Evolutionary conservation across 2,797 vertebrate genomes (phyloP), one percentile per base, ranked within the genome.

Genomic region (Xenops minutus): DNA sequence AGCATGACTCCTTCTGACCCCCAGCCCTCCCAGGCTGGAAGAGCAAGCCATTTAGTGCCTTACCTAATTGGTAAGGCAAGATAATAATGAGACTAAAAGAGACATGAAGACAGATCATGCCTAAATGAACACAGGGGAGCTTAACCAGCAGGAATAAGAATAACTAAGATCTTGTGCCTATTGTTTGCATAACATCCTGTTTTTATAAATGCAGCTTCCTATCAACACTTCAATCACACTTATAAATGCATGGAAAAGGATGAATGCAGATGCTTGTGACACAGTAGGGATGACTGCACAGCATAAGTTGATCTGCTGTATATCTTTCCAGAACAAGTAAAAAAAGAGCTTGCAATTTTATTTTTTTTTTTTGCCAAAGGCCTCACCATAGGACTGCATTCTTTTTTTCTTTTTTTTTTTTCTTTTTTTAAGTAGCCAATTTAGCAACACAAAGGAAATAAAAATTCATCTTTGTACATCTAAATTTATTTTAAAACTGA

Each of bases 401-500:
- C 30, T 58, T 22, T 55, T 43, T 41, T 17, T 41, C 13, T 52
- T 30, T 56, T 15, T 23, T 19, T 21, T 55, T 71, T 76, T 77
- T 73, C 74, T 20, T 44, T 78, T 44, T 30, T 41, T 29, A 96
- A 96, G 88, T 92, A 85, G 85, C 80, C 77, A 97, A 96, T 98
- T 97, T 97, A 95, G 49, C 34, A 63, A 96, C 91, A 96, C 89
- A 91, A 95, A 97, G 83, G 96, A 98, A 97, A 98, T 97, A 97
- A 96, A 94, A 98, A 97, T 93, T 95, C 95, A 89, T 94, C 97
- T 97, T 95, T 97, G 88, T 96, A 95, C 95, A 97, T 97, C 97
- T 97, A 97, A 97, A 98, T 98, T 97, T 97, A 95, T 97, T 98
- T 98, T 97, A 95, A 97, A 96, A 97, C 92, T 94, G 95, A 79